These are phyloP conservation scores for Chiloscyllium punctatum DNA, from an alignment of 2,797 vertebrate genomes.

Conservation along the genomic window DNA sequence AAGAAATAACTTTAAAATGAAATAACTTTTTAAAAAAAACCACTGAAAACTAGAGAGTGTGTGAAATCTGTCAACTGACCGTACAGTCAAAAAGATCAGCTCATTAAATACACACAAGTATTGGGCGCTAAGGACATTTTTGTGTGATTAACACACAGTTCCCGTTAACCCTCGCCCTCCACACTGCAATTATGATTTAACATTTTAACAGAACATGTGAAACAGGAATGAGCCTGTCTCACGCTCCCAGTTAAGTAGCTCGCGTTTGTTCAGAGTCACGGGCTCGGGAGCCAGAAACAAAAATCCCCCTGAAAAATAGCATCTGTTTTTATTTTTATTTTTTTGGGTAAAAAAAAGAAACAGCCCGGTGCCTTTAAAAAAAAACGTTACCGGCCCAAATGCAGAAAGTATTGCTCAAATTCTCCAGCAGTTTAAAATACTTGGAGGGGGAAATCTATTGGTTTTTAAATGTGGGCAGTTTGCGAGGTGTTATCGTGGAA, in stretches of 20 bases:
- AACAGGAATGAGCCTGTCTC: not conserved
- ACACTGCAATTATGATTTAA: not conserved
- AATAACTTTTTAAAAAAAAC: not conserved
- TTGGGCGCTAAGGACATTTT: not conserved
- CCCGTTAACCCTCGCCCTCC: not conserved
- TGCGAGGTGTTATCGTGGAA: not conserved
- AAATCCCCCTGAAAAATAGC: not conserved
- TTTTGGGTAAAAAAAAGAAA: no score
- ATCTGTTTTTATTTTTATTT: not conserved
- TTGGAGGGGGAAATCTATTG: not conserved
- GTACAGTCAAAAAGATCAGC: not conserved
- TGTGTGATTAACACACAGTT: not conserved
- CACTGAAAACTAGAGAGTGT: not conserved
- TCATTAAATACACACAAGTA: not conserved
- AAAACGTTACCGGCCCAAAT: no score
- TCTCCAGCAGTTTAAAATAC: not conserved
- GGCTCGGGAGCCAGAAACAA: not conserved
- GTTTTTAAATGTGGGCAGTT: not conserved
- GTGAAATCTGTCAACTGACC: not conserved
- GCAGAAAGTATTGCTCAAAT: not conserved
- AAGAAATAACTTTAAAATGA: no score
- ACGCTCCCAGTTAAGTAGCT: no score
- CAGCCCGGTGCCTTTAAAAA: no score
- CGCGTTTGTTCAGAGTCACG: not conserved
- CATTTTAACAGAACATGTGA: not conserved